Conservation (phyloP, 2,888 invertebrate species). For the Apamea monoglypha region DNA sequence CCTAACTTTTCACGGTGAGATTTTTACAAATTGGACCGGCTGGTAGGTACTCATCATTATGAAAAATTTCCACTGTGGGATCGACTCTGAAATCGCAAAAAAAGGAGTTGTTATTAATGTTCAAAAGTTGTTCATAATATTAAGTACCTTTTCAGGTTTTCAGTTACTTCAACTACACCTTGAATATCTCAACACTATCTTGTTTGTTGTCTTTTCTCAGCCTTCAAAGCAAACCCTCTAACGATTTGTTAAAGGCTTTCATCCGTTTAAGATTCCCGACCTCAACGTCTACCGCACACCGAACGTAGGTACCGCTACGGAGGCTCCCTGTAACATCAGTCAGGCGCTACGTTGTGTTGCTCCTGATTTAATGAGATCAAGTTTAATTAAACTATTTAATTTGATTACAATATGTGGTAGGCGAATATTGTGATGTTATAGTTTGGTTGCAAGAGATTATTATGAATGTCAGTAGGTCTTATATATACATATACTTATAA, state of each 20-base stretch:
- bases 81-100: no score
- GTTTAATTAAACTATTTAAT: constrained; percentile 42
- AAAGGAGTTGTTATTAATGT: no score
- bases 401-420: constrained; percentile 19
- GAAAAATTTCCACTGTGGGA: no score
- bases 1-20: no score
- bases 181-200: background rate
- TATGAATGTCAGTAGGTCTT: background rate
- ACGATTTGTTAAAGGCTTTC: constrained; percentile 21
- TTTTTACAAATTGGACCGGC: no score
- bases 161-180: no score
- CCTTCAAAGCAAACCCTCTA: background rate
- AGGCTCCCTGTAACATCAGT: constrained; percentile 19
- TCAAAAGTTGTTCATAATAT: background rate
- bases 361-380: constrained; percentile 45
- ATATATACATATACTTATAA: no score
- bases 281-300: background rate
- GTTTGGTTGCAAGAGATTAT: background rate
- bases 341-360: constrained; percentile 8
- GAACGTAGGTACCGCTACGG: background rate
- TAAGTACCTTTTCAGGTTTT: background rate
- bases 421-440: background rate
- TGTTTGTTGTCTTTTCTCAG: background rate
- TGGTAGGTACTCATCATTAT: no score
- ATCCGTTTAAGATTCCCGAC: constrained; percentile 20